Conservation (phyloP, 23 tunicate species). For the Halocynthia roretzi region DNA sequence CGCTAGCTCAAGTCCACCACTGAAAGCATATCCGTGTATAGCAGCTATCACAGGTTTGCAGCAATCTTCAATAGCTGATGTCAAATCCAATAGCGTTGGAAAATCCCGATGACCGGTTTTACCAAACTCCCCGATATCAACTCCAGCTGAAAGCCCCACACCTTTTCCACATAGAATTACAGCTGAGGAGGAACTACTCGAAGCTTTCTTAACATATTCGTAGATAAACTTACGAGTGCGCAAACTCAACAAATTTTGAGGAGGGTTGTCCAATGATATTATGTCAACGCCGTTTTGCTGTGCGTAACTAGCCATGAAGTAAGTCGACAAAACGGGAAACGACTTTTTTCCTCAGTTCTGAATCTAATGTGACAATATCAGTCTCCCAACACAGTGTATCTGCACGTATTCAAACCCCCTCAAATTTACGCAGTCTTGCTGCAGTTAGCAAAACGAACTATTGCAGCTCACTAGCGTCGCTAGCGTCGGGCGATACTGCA, state of each 20-base stretch:
- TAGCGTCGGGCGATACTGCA: too few relatives aligned
- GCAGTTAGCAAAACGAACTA: too few relatives aligned
- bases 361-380: too few relatives aligned
- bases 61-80: constrained; percentile 4
- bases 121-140: constrained; percentile 70
- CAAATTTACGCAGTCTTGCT: too few relatives aligned
- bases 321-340: too few relatives aligned
- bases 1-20: constrained; percentile 62
- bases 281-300: constrained; percentile 22
- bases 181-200: neutral
- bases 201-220: constrained; percentile 8
- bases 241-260: constrained; percentile 32
- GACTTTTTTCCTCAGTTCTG: too few relatives aligned
- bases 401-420: too few relatives aligned
- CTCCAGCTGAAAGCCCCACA: constrained; percentile 48
- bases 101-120: neutral
- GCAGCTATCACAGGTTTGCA: constrained; percentile 48
- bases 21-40: constrained; percentile 39
- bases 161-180: constrained; percentile 40
- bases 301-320: constrained; percentile 13
- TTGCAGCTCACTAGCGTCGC: too few relatives aligned
- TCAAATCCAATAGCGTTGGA: constrained; percentile 39
- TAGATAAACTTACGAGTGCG: constrained; percentile 12
- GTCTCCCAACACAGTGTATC: too few relatives aligned
- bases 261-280: constrained; percentile 38